Conservation (phyloP, 2,113 vertebrate genomes). For the Neogale vison region DNA sequence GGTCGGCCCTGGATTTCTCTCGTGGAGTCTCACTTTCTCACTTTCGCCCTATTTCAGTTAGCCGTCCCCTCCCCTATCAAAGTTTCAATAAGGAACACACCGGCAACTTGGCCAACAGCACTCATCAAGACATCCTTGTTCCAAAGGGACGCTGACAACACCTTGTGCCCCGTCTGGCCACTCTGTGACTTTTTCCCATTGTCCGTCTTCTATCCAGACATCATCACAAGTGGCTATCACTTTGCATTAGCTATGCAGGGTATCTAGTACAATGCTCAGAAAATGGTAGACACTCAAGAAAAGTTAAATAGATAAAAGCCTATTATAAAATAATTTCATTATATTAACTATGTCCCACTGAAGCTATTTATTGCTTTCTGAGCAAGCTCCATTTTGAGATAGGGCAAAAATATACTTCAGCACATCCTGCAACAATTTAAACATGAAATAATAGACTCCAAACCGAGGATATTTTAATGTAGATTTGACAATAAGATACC, state of each 20-base stretch:
- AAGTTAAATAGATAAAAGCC: not conserved
- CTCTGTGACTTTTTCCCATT: not conserved
- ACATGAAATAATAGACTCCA: conserved; percentile 3
- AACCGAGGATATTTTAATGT: conserved; percentile 29
- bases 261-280: not conserved
- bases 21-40: not conserved
- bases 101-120: not conserved
- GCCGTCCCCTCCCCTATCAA: not conserved
- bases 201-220: not conserved
- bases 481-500: conserved; percentile 24
- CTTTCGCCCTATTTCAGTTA: not conserved
- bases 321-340: not conserved
- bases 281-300: not conserved
- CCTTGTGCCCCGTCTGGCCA: not conserved
- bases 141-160: not conserved
- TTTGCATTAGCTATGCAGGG: not conserved
- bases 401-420: not conserved
- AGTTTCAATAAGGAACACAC: not conserved
- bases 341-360: not conserved
- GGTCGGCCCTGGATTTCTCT: not conserved
- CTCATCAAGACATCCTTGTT: not conserved
- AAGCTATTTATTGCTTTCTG: conserved; percentile 4
- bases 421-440: not conserved
- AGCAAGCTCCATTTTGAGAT: conserved; percentile 15
- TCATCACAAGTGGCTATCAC: not conserved